A percentile compares a stretch with the other conserved stretches of the same genome.
These are phyloP conservation scores for Danaus chrysippus DNA, from an alignment of 2,888 invertebrate species.

Conservation along the genomic window DNA sequence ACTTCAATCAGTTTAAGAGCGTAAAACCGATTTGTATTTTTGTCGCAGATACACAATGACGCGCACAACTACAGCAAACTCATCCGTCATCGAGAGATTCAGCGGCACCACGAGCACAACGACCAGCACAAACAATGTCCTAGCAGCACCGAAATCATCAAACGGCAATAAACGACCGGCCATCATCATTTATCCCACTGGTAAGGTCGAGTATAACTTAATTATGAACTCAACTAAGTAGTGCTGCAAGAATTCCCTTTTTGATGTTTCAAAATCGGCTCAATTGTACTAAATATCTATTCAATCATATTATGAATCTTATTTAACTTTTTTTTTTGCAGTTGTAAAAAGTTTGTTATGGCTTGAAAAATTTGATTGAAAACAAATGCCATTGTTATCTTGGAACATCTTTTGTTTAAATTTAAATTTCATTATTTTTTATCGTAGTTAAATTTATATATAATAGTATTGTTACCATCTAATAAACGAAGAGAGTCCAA, in stretches of 20 bases:
- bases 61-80: slow-evolving; percentile 46
- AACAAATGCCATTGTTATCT: too few species aligned
- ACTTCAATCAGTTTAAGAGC: not conserved
- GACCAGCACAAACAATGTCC: slow-evolving; percentile 44
- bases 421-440: too few species aligned
- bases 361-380: too few species aligned
- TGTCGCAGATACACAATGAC: slow-evolving; percentile 44
- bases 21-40: not conserved
- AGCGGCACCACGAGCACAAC: slow-evolving; percentile 36
- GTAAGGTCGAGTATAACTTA: slow-evolving; percentile 55
- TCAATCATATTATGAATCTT: too few species aligned
- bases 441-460: too few species aligned
- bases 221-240: not conserved
- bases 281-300: too few species aligned
- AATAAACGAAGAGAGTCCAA: not conserved
- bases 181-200: slow-evolving; percentile 85
- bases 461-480: too few species aligned
- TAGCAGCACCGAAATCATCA: slow-evolving; percentile 53
- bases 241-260: not conserved
- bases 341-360: too few species aligned
- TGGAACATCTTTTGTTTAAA: too few species aligned
- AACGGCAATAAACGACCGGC: slow-evolving; percentile 83
- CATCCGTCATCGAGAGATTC: slow-evolving; percentile 53
- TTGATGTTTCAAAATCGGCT: too few species aligned
- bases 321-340: too few species aligned